A percentile compares a stretch with the other conserved stretches of the same genome.
phyloP scores from a whole-genome alignment of 2,797 vertebrate species.

The Danio kyathit region DNA sequence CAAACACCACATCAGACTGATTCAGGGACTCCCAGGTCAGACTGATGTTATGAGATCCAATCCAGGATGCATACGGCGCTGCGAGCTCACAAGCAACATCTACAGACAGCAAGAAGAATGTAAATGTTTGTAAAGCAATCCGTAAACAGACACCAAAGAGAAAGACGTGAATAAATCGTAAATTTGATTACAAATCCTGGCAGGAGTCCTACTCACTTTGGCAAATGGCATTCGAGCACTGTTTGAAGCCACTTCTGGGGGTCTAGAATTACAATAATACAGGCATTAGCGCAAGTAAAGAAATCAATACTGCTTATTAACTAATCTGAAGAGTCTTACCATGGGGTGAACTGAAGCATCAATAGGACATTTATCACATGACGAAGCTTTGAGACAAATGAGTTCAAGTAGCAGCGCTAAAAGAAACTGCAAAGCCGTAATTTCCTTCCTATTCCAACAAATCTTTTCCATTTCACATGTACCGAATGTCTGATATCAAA shows the following conservation, averaged over 20 bases:
- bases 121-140: slow-evolving; percentile 9
- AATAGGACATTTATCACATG: slow-evolving; percentile 9
- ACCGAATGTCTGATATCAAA: neutral
- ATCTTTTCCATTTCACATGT: slow-evolving; percentile 31
- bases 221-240: neutral
- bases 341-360: slow-evolving; percentile 28
- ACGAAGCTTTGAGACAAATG: slow-evolving; percentile 28
- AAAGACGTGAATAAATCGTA: neutral
- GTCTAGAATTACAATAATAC: slow-evolving; percentile 32
- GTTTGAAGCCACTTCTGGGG: neutral
- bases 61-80: slow-evolving; percentile 75
- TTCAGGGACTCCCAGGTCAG: slow-evolving; percentile 76
- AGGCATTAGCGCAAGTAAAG: slow-evolving; percentile 16
- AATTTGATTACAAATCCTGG: neutral
- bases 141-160: neutral
- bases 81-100: slow-evolving; percentile 62
- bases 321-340: slow-evolving; percentile 24
- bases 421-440: neutral
- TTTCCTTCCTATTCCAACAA: neutral
- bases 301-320: neutral
- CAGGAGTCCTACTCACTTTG: slow-evolving; percentile 29
- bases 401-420: slow-evolving; percentile 21
- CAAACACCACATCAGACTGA: slow-evolving; percentile 73
- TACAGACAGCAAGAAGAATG: slow-evolving; percentile 30
- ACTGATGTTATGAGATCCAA: slow-evolving; percentile 71